Conservation (phyloP, 35 echinoderm and acorn worm genomes). For the Diadema setosum region DNA sequence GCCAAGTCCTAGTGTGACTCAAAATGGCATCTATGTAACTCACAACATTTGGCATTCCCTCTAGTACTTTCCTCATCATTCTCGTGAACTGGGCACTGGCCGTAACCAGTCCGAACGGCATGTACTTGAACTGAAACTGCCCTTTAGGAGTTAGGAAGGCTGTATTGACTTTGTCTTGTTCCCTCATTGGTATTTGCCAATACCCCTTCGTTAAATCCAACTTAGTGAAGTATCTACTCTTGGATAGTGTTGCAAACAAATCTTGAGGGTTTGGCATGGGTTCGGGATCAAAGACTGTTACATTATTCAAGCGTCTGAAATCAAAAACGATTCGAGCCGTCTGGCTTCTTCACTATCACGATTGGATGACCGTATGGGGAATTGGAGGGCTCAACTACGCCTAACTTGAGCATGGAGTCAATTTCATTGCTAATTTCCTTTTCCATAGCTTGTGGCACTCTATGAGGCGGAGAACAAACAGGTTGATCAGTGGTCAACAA, state of each 20-base stretch:
- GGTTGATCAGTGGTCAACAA: neutral
- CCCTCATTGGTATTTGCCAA: conserved; percentile 50
- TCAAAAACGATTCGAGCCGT: conserved; percentile 12
- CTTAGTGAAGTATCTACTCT: conserved; percentile 26
- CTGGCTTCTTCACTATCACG: conserved; percentile 10
- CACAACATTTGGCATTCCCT: too few species aligned
- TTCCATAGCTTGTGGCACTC: conserved; percentile 15
- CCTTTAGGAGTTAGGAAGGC: conserved; percentile 44
- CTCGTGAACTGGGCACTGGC: conserved; percentile 32
- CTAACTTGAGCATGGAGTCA: conserved; percentile 22
- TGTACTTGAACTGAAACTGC: conserved; percentile 33
- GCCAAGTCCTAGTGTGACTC: too few species aligned
- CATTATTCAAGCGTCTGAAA: too few species aligned
- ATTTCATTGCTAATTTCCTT: conserved; percentile 4
- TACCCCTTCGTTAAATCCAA: conserved; percentile 60
- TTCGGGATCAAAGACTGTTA: conserved; percentile 24
- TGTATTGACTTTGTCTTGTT: conserved; percentile 3
- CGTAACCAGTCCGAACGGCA: conserved; percentile 48
- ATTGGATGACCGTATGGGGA: conserved; percentile 16
- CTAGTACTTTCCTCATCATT: too few species aligned
- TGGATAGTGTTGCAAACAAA: neutral
- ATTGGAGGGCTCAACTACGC: conserved; percentile 13
- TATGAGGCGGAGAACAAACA: too few species aligned
- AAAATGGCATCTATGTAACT: too few species aligned
- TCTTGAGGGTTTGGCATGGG: neutral